These are phyloP conservation scores for Diprion similis DNA, from an alignment of 1,140 invertebrate genomes.

Conservation along the genomic window DNA sequence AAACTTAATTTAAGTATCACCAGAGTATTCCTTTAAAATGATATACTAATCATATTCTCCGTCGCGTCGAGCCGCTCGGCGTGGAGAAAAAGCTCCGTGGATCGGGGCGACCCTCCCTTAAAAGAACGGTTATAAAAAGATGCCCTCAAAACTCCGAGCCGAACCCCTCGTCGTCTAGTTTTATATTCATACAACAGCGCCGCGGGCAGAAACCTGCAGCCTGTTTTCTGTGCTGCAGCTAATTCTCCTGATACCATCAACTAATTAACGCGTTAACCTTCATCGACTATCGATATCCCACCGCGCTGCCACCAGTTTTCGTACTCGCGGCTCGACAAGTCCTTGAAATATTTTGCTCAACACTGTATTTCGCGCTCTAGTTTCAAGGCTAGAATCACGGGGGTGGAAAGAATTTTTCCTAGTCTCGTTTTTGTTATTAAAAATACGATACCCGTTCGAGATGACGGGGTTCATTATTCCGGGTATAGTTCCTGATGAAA, in stretches of 20 bases:
- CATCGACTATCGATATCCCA: too few species aligned
- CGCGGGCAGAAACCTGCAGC: background rate
- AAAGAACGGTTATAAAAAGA: constrained; percentile 23
- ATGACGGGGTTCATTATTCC: background rate
- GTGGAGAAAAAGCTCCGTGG: background rate
- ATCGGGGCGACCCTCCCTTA: constrained; percentile 5
- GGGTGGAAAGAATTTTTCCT: too few species aligned
- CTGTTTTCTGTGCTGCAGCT: background rate
- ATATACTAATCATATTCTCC: constrained; percentile 48
- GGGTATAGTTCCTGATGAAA: background rate
- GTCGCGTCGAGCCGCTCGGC: constrained; percentile 21
- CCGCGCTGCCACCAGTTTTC: background rate
- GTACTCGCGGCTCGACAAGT: too few species aligned
- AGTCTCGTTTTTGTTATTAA: too few species aligned
- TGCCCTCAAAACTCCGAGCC: constrained; percentile 24
- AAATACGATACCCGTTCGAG: background rate
- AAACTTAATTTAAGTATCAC: constrained; percentile 48
- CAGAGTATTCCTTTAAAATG: constrained; percentile 36
- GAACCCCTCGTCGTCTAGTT: constrained; percentile 17
- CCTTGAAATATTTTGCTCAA: too few species aligned
- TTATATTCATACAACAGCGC: background rate
- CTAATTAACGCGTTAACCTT: background rate
- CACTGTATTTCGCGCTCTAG: too few species aligned
- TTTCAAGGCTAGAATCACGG: too few species aligned
- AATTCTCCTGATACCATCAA: background rate